Base-by-base conservation (phyloP, 2,888 invertebrate species). In the Papilio protenor region DNA sequence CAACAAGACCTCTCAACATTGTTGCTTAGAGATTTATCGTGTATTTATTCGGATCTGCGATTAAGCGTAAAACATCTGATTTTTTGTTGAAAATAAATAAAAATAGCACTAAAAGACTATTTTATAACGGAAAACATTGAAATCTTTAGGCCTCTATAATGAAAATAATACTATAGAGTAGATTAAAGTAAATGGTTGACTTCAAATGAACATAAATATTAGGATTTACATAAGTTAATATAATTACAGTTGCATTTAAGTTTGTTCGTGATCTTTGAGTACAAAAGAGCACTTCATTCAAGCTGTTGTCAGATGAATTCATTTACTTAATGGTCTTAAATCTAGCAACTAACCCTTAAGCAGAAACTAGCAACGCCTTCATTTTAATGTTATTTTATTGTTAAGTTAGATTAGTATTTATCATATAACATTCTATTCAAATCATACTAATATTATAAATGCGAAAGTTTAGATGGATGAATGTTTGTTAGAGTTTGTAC, bases 1-100 rank as follows among this genome's bases (percentile, higher is more conserved):
- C 52, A 64, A 72, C 49, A 27, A 72, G 49, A 64, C 23, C 72
- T 76, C 71, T 72, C 61, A 55, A 76, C 76, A 59, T 11, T 76
- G 61, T 76, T 64, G 47, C 61, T 61, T 14, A 3, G 6, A 33
- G 49, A 72, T 76, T 76, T 76, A 76, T 76, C 64, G 27, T n/a
- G 23, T 76, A 64, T 76, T 72, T 72, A 76, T 76, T 61, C 61
- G n/a, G 10, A 59, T 61, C 47, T 71, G 6, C 40, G 64, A 64
- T 64, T 16, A 64, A 40, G 23, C 59, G 33, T 61, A 33, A 61
- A 33, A 18, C 11, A 57, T 61, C 27, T 6, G 16, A 18, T 12
- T 23, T 61, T 16, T 61, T 61, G 6, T 16, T 27, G 14, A 5
- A 33, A 27, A 27, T 1, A 61, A 27, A 61, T 5, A 61, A 33